These are phyloP conservation scores for Encarsia formosa DNA, from an alignment of 2,888 invertebrate genomes.

Conservation along the genomic window DNA sequence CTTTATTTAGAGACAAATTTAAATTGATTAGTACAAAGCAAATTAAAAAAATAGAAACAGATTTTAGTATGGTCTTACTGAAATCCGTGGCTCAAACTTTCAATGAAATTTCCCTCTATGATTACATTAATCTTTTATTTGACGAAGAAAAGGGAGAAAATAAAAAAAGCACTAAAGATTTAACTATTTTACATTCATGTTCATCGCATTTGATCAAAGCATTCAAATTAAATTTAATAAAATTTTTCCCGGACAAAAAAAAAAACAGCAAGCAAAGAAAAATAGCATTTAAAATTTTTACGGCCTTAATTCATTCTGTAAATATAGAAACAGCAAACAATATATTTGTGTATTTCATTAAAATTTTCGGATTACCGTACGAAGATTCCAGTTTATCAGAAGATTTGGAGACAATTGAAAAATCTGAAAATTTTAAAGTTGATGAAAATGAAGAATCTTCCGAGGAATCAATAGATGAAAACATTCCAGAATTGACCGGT, in stretches of 20 bases:
- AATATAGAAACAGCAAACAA: neutral
- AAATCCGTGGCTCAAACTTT: neutral
- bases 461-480: too few relatives aligned
- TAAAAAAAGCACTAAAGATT: neutral
- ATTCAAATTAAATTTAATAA: neutral
- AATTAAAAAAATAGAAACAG: neutral
- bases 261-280: neutral
- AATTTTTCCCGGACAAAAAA: neutral
- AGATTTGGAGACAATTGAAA: too few relatives aligned
- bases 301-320: neutral
- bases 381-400: neutral
- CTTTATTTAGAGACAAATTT: neutral
- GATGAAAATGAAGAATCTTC: too few relatives aligned
- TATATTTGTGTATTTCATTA: neutral
- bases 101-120: neutral
- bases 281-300: neutral
- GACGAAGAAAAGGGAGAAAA: neutral
- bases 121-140: neutral
- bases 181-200: neutral
- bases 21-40: neutral
- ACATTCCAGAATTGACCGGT: too few relatives aligned
- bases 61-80: neutral
- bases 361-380: neutral
- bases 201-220: slow-evolving; percentile 6
- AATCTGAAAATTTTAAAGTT: too few relatives aligned